phyloP scores from a whole-genome alignment of 2,113 vertebrate genomes.

The Passer montanus region DNA sequence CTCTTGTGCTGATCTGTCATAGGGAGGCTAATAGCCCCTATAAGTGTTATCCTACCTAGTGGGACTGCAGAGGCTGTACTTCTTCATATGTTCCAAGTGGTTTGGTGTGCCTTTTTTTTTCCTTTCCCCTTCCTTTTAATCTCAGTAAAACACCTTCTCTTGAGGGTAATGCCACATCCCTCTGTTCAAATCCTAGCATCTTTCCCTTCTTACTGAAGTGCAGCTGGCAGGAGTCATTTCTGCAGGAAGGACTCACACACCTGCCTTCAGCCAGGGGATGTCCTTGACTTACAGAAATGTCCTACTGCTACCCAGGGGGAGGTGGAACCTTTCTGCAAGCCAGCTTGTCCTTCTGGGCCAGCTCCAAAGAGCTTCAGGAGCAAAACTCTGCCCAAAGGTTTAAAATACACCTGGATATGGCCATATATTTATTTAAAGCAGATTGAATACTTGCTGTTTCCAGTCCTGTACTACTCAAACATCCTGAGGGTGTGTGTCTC shows the following conservation, averaged over 20 bases:
- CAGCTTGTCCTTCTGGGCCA: fast-evolving
- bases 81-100: not conserved
- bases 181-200: not conserved
- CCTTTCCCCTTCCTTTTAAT: not conserved
- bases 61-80: not conserved
- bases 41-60: not conserved
- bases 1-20: not conserved
- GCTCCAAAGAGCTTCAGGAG: not conserved
- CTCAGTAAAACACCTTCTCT: not conserved
- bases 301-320: not conserved
- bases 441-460: not conserved
- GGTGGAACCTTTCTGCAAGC: not conserved
- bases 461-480: not conserved
- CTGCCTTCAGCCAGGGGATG: not conserved
- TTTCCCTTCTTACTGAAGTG: not conserved
- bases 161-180: not conserved
- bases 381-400: not conserved
- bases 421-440: not conserved
- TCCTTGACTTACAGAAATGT: not conserved
- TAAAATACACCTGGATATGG: not conserved
- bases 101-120: not conserved
- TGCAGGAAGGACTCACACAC: not conserved
- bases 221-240: not conserved
- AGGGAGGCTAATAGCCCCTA: not conserved
- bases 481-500: not conserved